Evolutionary conservation across 2,113 vertebrate species (phyloP), one percentile per base, ranked within the genome.

Genomic region (Syngnathus typhle): DNA sequence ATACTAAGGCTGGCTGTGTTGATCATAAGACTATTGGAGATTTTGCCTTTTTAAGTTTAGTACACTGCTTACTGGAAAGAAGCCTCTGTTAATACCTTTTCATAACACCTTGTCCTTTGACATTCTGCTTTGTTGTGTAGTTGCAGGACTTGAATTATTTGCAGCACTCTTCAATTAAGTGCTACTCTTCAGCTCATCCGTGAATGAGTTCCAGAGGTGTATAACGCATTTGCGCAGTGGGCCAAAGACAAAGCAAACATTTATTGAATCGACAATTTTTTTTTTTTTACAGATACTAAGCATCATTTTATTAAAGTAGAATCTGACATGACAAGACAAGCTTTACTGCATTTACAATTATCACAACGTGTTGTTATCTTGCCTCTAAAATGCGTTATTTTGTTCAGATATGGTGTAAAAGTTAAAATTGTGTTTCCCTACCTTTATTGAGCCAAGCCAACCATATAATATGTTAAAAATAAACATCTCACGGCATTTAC

Each of bases 131-230:
- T 77, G 62, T 54, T 65, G 69, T 59, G 52, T 2, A 64, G 36
- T 59, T 68, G 67, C 70, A 74, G 69, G 70, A 82, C 75, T 79
- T 69, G 67, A 82, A 73, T 79, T 77, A 76, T 77, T 79, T 52
- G 67, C 72, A 80, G 70, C 63, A 58, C 54, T 75, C 15, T 8
- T 51, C 47, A 51, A n/a, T n/a, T 51, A n/a, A 81, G 69, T 64
- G 72, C 41, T 65, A 64, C 60, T 81, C 73, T 73, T 65, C 47
- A 60, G 65, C 38, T 51, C 3, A n/a, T n/a, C 18, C 49, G 4
- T 21, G 49, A 8, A 21, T 8, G 19, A 27, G 21, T 55, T 55
- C 27, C 23, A 13, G 21, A 9, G 5, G 52, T 55, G 52, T 55
- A 4, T 13, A 27, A 23, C n/a, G 21, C 51, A 54, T 19, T 49